Percentiles rank a stretch among this genome's conserved stretches.
These are phyloP conservation scores for Clytia hemisphaerica DNA, from an alignment of 30 jellyfish, hydroid and myxozoan genomes.

Conservation along the genomic window DNA sequence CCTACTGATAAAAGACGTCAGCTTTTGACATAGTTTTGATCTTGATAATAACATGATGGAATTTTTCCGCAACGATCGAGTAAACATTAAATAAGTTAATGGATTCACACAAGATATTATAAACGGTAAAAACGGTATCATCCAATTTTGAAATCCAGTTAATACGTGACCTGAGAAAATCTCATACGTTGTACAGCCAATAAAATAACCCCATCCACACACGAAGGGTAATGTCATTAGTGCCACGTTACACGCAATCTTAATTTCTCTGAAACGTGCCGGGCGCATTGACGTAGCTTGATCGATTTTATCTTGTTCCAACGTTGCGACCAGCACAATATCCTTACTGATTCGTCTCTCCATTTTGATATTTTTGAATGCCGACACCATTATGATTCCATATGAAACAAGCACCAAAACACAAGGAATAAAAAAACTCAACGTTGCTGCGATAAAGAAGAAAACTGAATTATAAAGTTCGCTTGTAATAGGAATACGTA, in stretches of 20 bases:
- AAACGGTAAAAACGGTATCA: constrained; percentile 28
- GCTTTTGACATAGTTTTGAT: too few species aligned
- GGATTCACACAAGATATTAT: constrained; percentile 23
- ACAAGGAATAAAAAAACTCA: constrained; percentile 24
- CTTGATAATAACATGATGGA: too few species aligned
- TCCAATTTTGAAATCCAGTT: constrained; percentile 26
- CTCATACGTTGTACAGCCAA: constrained; percentile 19
- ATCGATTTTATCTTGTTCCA: not conserved
- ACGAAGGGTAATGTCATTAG: constrained; percentile 25
- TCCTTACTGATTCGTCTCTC: constrained; percentile 19
- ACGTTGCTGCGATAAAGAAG: constrained; percentile 7
- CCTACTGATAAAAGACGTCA: too few species aligned
- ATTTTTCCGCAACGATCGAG: constrained; percentile 29
- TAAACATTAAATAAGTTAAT: constrained; percentile 13
- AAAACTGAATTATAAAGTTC: not conserved
- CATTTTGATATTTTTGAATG: constrained; percentile 21
- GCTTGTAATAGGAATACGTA: constrained; percentile 4
- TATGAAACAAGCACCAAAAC: constrained; percentile 18
- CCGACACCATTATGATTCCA: constrained; percentile 19
- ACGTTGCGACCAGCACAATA: not conserved
- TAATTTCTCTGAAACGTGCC: constrained; percentile 28
- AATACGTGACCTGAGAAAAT: not conserved
- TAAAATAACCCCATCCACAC: constrained; percentile 33
- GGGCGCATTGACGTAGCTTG: constrained; percentile 10
- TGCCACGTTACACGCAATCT: constrained; percentile 20